Conservation (phyloP, 1,140 invertebrate species). For the Melipona quadrifasciata region DNA sequence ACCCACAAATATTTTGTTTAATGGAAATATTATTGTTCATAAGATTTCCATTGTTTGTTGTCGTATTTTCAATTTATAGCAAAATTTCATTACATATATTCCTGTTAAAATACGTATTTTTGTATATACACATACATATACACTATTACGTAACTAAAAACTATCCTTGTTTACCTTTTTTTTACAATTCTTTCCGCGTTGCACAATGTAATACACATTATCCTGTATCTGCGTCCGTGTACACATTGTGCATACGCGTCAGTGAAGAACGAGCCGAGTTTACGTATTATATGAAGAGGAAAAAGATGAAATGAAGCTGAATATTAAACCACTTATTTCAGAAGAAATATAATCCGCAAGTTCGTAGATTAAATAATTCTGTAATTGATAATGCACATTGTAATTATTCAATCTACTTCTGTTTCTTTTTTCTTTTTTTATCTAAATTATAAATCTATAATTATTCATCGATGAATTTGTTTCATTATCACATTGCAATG, state of each 20-base stretch:
- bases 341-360: not conserved
- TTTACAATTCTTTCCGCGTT: not conserved
- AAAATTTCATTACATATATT: too few relatives aligned
- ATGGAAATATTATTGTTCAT: not conserved
- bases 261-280: not conserved
- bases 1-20: not conserved
- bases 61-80: not conserved
- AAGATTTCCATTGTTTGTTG: not conserved
- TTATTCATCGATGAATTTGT: not conserved
- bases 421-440: not conserved
- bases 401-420: not conserved
- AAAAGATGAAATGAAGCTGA: not conserved
- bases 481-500: too few relatives aligned
- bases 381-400: not conserved
- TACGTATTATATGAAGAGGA: not conserved
- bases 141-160: not conserved
- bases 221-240: not conserved
- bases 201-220: not conserved
- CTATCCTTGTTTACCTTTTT: not conserved
- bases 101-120: not conserved
- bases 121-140: not conserved
- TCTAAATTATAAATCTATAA: not conserved
- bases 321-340: not conserved
- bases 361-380: not conserved
- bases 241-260: not conserved